A percentile compares a stretch with the other conserved stretches of the same genome.
Evolutionary conservation across 2,113 vertebrate genomes (phyloP).

Genomic region (Myocastor coypus): DNA sequence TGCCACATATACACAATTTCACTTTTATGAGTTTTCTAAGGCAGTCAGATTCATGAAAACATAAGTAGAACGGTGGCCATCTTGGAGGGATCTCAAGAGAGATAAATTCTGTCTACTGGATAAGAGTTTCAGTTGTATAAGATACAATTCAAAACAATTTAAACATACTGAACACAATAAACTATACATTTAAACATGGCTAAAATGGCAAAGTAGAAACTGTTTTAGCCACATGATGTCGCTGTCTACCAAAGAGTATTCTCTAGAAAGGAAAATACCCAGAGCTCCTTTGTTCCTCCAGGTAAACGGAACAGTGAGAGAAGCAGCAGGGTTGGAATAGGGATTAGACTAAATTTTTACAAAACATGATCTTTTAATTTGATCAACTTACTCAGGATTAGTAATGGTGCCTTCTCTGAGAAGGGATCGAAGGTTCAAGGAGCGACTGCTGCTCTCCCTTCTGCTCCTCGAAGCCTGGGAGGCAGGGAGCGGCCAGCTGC

Average conservation of each 20-base stretch:
- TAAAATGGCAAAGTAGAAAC: neutral
- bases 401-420: conserved; percentile 69
- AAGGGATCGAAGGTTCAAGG: neutral
- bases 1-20: neutral
- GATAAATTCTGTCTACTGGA: neutral
- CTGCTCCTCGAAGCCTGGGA: conserved; percentile 47
- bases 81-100: neutral
- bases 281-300: conserved; percentile 12
- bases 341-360: conserved; percentile 6
- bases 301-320: neutral
- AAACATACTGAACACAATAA: conserved; percentile 4
- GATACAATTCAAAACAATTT: neutral
- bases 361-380: conserved; percentile 37
- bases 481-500: no score
- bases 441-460: conserved; percentile 43
- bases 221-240: conserved; percentile 79
- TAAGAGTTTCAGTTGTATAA: neutral
- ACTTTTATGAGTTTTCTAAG: neutral
- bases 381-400: conserved; percentile 41
- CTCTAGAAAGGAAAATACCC: conserved; percentile 39
- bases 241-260: conserved; percentile 73
- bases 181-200: neutral
- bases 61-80: neutral
- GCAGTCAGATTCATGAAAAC: neutral
- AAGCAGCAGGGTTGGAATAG: conserved; percentile 53